Percentiles rank a stretch among this genome's conserved stretches.
Conservation (phyloP, 2,888 invertebrate genomes). For the Drosophila pullipes region DNA sequence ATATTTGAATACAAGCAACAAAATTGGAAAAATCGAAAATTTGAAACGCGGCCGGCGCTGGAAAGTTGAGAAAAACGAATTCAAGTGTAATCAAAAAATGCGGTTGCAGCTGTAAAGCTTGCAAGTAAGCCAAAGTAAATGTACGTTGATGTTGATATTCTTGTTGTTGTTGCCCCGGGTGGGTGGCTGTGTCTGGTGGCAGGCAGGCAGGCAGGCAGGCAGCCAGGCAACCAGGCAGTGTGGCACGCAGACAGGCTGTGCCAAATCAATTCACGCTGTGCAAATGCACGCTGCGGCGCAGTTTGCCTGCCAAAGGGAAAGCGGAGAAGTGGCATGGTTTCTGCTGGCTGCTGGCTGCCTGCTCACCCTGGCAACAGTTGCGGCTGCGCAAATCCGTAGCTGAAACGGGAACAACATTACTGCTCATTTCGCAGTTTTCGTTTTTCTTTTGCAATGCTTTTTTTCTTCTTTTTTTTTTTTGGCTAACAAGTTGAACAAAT, state of each 20-base stretch:
- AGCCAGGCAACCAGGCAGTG: not conserved
- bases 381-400: conserved; percentile 53
- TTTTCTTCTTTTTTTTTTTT: not conserved
- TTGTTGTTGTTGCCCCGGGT: conserved; percentile 24
- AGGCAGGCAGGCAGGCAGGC: not conserved
- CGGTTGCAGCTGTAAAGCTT: conserved; percentile 51
- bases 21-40: conserved; percentile 26
- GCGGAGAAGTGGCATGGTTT: not conserved
- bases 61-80: conserved; percentile 42
- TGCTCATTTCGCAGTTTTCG: conserved; percentile 68
- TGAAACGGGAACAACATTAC: conserved; percentile 7
- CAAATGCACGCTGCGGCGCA: conserved; percentile 46
- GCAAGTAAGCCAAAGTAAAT: conserved; percentile 53
- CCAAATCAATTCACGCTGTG: conserved; percentile 75
- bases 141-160: conserved; percentile 6
- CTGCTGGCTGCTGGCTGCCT: conserved; percentile 2
- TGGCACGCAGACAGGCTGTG: conserved; percentile 45
- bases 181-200: conserved; percentile 37
- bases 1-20: conserved; percentile 69
- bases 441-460: not conserved
- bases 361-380: conserved; percentile 67
- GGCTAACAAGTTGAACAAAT: conserved; percentile 57
- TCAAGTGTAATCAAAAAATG: conserved; percentile 63
- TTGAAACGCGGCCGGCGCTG: conserved; percentile 16
- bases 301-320: conserved; percentile 5